Base-by-base conservation (phyloP, 1,140 invertebrate genomes). In the Antheraea mylitta region DNA sequence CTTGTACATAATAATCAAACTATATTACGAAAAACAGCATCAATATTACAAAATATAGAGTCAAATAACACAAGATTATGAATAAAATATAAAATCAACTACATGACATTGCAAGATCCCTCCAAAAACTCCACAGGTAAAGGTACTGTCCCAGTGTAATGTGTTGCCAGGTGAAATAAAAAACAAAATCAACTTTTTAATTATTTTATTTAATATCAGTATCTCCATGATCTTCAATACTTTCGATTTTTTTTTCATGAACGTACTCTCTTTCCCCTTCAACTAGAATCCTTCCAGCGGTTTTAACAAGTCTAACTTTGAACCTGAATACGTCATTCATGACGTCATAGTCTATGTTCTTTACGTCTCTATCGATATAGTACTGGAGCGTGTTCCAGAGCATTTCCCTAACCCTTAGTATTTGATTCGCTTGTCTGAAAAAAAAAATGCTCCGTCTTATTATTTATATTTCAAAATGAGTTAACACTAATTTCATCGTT, bases 381-480 rank as follows among this genome's bases (percentile, higher is more conserved):
- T 93, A 94, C 6, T 93, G 65, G 7, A 94, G 85, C n/a, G 93
- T 76, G 3, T 73, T 76, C 93, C 93, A 94, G 18, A 95, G 75
- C 70, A 92, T 85, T 68, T 92, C 83, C 36, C 93, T 87, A 3
- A 93, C 87, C 68, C 89, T 76, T 9, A 94, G 53, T 7, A 95
- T 69, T 0, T 80, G n/a, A 6, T 87, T 72, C 3, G 91, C 90
- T 73, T 92, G 82, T 22, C 93, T 93, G 85, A 37, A 86, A 89
- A 42, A 42, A n/a, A n/a, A n/a, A n/a, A n/a, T n/a, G n/a, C n/a
- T n/a, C n/a, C n/a, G n/a, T n/a, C n/a, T n/a, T n/a, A n/a, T n/a
- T n/a, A n/a, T n/a, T n/a, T n/a, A n/a, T n/a, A n/a, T n/a, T n/a
- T n/a, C n/a, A n/a, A n/a, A n/a, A n/a, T n/a, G n/a, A n/a, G n/a